Base-by-base conservation (phyloP, 2,888 invertebrate species). In the Pyrrhia umbra region DNA sequence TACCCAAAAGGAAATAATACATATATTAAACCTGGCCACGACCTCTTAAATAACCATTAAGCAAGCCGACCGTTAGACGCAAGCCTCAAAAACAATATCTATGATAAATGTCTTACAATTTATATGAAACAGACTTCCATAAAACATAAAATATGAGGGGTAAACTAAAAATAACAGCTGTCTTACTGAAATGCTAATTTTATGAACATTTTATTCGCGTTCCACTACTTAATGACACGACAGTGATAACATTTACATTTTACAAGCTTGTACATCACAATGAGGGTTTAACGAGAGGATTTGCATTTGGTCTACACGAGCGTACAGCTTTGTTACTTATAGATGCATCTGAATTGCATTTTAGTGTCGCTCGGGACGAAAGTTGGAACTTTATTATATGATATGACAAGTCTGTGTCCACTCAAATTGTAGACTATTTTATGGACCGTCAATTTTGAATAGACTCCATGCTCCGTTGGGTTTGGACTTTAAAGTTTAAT, bases 161-260 rank as follows among this genome's bases (percentile, higher is more conserved):
- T 40, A 47, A 65, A 71, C 68, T 74, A 62, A 54, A 63, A 68
- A 62, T 55, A 67, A 67, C 18, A 25, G 37, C 47, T 30, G 40
- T 47, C 65, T 68, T 62, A 80, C 69, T 68, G 18, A 63, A 80
- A 80, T 83, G 82, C 75, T 63, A 84, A 84, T 82, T 80, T 82
- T 79, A 84, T 76, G 76, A 66, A 45, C 65, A 63, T 69, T 76
- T 84, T 75, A 75, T 78, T 65, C 58, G 55, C 52, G 47, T 67
- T 67, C 54, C 68, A 70, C 66, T 74, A 72, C 68, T 75, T 82
- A 83, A 87, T 80, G 79, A 61, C 75, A 75, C 61, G 71, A 60
- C 58, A 58, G 72, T 75, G 68, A 81, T 86, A 73, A 82, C 68
- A 88, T 89, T 88, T 83, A 79, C 88, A 89, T 88, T 85, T 85